These are phyloP conservation scores for Drepanosiphum platanoidis DNA, from an alignment of 2,888 invertebrate species.

Conservation along the genomic window DNA sequence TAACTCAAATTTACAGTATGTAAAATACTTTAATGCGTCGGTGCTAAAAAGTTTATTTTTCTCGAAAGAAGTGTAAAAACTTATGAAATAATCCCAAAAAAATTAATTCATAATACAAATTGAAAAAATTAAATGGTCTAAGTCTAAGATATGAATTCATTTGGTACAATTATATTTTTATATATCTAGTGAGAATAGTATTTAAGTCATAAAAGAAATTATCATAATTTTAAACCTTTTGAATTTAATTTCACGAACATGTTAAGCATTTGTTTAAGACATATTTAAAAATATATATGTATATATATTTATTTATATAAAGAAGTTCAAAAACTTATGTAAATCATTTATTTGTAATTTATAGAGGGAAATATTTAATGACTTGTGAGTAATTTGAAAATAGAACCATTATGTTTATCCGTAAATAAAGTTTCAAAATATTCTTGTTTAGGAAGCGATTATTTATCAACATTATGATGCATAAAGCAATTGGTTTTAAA, in stretches of 20 bases:
- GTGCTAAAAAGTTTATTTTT: neutral
- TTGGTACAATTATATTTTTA: neutral
- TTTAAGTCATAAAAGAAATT: neutral
- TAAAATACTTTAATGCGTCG: neutral
- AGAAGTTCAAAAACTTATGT: neutral
- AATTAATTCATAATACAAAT: neutral
- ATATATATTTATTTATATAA: no score
- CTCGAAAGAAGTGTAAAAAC: neutral
- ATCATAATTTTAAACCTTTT: neutral
- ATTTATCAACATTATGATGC: slow-evolving; percentile 34
- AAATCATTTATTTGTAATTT: slow-evolving; percentile 36
- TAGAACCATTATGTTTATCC: slow-evolving; percentile 27
- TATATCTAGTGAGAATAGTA: neutral
- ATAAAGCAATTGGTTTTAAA: slow-evolving; percentile 43
- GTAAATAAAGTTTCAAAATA: slow-evolving; percentile 11
- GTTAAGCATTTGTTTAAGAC: neutral
- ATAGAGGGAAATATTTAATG: slow-evolving; percentile 45
- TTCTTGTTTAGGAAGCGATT: slow-evolving; percentile 35
- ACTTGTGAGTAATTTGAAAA: slow-evolving; percentile 38
- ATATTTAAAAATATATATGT: neutral
- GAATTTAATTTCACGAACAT: neutral
- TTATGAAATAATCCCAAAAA: neutral
- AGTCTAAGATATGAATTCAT: neutral
- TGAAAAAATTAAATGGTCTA: neutral
- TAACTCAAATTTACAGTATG: neutral